These are phyloP conservation scores for Spheniscus mendiculus DNA, from an alignment of 2,113 vertebrate genomes.

Conservation along the genomic window DNA sequence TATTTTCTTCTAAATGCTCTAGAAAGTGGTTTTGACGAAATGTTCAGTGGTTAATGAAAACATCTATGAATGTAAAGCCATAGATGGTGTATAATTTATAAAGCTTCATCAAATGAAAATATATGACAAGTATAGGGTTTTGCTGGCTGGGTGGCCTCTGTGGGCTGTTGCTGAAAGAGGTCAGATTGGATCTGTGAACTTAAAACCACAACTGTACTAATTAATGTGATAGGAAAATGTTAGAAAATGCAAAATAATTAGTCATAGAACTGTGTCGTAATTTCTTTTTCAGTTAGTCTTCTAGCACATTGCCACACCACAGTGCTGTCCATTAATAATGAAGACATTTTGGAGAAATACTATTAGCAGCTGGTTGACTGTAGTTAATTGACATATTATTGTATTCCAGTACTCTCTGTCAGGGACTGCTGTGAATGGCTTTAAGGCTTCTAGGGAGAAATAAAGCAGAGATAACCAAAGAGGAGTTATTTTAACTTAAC, in stretches of 20 bases:
- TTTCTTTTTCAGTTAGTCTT: conserved; percentile 56
- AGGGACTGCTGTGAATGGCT: conserved; percentile 33
- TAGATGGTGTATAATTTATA: background rate
- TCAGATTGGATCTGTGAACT: conserved; percentile 49
- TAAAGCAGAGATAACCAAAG: conserved; percentile 47
- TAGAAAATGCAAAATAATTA: conserved; percentile 25
- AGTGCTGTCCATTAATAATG: conserved; percentile 68
- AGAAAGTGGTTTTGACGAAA: background rate
- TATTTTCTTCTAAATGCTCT: background rate
- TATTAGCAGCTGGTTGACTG: conserved; percentile 67
- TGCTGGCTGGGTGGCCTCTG: conserved; percentile 18
- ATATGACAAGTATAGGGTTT: background rate
- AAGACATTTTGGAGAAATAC: conserved; percentile 57
- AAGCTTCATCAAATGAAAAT: conserved; percentile 3
- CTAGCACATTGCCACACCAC: conserved; percentile 1
- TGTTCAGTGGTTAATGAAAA: background rate
- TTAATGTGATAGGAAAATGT: background rate
- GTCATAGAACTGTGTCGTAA: conserved; percentile 38
- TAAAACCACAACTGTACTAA: conserved; percentile 23
- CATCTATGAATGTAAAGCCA: background rate
- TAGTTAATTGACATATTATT: conserved; percentile 70
- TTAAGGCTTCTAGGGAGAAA: conserved; percentile 48
- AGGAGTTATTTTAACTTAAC: conserved; percentile 56
- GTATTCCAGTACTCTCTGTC: conserved; percentile 69
- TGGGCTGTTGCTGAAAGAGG: conserved; percentile 16